Conservation (phyloP, 1,140 invertebrate genomes). For the Prorops nasuta region DNA sequence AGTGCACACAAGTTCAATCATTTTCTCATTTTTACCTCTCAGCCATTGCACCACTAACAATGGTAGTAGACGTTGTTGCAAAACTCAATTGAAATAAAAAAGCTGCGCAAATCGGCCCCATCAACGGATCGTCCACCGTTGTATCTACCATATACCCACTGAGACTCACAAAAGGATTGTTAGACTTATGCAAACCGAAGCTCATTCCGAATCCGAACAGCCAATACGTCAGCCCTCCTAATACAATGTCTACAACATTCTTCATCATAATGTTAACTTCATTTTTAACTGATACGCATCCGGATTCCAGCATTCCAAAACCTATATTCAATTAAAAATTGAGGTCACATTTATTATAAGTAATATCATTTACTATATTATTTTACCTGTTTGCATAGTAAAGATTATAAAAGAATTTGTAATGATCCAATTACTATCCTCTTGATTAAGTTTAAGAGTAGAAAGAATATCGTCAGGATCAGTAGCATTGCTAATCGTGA, state of each 20-base stretch:
- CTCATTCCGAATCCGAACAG: conserved; percentile 90
- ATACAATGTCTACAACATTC: conserved; percentile 88
- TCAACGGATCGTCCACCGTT: conserved; percentile 64
- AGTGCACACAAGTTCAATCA: background rate
- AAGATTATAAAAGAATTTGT: conserved; percentile 94
- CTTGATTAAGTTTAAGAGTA: conserved; percentile 61
- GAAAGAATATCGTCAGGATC: too few relatives aligned
- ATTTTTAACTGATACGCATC: conserved; percentile 89
- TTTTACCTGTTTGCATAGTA: conserved; percentile 92
- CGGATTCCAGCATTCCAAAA: conserved; percentile 89
- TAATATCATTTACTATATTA: background rate
- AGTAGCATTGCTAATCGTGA: too few relatives aligned
- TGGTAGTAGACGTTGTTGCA: conserved; percentile 88
- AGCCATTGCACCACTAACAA: conserved; percentile 88
- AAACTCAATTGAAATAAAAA: conserved; percentile 88
- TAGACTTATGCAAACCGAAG: conserved; percentile 71
- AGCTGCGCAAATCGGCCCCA: conserved; percentile 77
- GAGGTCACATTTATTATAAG: background rate
- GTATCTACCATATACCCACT: conserved; percentile 70
- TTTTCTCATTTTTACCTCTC: conserved; percentile 63
- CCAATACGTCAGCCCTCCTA: conserved; percentile 93
- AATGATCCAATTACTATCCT: conserved; percentile 91
- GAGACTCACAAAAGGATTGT: conserved; percentile 73
- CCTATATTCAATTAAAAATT: conserved; percentile 54
- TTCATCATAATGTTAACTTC: conserved; percentile 99